phyloP scores from a whole-genome alignment of 1,140 invertebrate species.

The Sitodiplosis mosellana region DNA sequence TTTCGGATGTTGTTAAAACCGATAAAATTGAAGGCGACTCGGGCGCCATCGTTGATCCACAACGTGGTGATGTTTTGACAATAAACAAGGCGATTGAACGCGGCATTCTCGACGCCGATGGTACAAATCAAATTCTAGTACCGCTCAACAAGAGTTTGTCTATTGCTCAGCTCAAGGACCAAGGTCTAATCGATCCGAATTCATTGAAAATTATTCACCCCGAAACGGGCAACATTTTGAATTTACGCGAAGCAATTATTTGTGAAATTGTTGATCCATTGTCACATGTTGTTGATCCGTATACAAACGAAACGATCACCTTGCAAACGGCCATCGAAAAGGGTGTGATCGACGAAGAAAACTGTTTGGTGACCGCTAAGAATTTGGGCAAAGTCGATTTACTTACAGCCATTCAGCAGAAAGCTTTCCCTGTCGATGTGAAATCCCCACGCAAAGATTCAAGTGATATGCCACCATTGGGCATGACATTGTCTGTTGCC shows the following conservation, averaged over 20 bases:
- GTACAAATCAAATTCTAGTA: constrained; percentile 56
- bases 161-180: constrained; percentile 59
- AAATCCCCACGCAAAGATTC: constrained; percentile 13
- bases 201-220: constrained; percentile 76
- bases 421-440: constrained; percentile 36
- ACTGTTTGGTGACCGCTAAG: constrained; percentile 43
- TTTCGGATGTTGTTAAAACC: constrained; percentile 55
- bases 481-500: constrained; percentile 39
- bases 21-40: constrained; percentile 55
- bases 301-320: constrained; percentile 41
- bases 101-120: constrained; percentile 63
- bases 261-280: constrained; percentile 72
- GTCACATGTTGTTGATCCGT: constrained; percentile 38
- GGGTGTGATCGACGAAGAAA: constrained; percentile 54
- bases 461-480: constrained; percentile 27
- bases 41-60: constrained; percentile 66
- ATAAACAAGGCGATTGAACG: constrained; percentile 69
- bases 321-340: constrained; percentile 61
- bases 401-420: constrained; percentile 43
- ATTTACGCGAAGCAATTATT: constrained; percentile 61
- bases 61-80: constrained; percentile 55
- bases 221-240: constrained; percentile 58
- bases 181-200: constrained; percentile 62
- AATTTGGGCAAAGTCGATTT: constrained; percentile 43
- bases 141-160: constrained; percentile 65